Percentiles rank a stretch among this genome's conserved stretches.
These are phyloP conservation scores for Halichoerus grypus DNA, from an alignment of 2,113 vertebrate species.

Conservation along the genomic window DNA sequence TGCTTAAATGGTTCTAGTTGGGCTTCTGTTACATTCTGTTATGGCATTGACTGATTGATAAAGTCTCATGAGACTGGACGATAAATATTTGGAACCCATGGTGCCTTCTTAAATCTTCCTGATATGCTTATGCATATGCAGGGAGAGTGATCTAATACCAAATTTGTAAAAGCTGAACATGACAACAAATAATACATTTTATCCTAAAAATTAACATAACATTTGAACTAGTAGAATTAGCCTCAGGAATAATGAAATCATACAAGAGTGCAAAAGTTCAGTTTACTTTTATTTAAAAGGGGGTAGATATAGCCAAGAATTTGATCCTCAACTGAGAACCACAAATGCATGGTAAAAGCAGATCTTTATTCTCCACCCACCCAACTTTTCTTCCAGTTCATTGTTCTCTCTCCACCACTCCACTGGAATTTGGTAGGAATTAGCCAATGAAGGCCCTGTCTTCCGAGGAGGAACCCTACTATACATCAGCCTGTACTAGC, in stretches of 20 bases:
- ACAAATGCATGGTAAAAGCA: not conserved
- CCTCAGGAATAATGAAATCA: not conserved
- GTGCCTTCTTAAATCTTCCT: not conserved
- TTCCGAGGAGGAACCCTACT: not conserved
- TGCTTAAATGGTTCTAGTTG: not conserved
- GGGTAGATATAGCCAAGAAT: not conserved
- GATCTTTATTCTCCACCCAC: not conserved
- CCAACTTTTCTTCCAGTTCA: not conserved
- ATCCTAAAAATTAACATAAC: not conserved
- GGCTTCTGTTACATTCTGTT: not conserved
- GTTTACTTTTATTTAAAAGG: conserved; percentile 6
- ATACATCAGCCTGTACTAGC: not conserved
- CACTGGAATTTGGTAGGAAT: not conserved
- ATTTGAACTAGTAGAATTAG: not conserved
- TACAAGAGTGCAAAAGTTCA: not conserved
- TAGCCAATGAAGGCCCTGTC: not conserved
- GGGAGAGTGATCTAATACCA: not conserved
- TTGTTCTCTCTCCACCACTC: not conserved
- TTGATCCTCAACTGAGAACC: not conserved
- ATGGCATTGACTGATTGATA: not conserved
- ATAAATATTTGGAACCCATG: not conserved
- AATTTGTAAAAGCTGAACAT: not conserved
- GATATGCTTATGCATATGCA: not conserved
- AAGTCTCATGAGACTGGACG: not conserved
- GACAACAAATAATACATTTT: not conserved